Percentiles rank a stretch among this genome's conserved stretches.
phyloP scores from a whole-genome alignment of 2,888 invertebrate genomes.

The Habroteleia sp. region DNA sequence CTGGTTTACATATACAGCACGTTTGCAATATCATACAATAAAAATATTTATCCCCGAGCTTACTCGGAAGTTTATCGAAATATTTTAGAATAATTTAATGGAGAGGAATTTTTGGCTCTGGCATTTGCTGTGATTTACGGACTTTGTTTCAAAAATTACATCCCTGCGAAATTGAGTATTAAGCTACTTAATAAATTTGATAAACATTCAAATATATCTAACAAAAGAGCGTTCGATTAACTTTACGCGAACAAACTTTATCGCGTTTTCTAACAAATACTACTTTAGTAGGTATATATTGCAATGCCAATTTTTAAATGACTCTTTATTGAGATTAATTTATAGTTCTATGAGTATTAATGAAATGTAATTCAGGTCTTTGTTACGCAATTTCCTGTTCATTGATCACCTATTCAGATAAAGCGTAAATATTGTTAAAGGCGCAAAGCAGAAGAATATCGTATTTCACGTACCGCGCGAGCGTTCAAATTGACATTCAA shows the following conservation, averaged over 20 bases:
- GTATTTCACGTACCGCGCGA: slow-evolving; percentile 32
- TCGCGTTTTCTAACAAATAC: too few species aligned
- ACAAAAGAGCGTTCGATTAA: too few species aligned
- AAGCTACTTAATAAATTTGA: too few species aligned
- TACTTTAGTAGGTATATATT: too few species aligned
- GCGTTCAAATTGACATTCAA: slow-evolving; percentile 52
- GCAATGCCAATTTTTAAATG: too few species aligned
- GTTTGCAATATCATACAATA: slow-evolving; percentile 58
- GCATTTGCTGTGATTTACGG: slow-evolving; percentile 8
- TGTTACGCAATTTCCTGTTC: slow-evolving; percentile 16
- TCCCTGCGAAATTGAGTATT: too few species aligned
- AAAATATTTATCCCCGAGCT: slow-evolving; percentile 51
- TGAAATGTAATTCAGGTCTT: slow-evolving; percentile 18
- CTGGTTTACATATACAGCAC: slow-evolving; percentile 41
- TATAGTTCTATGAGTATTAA: slow-evolving; percentile 4
- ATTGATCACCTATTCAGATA: slow-evolving; percentile 43
- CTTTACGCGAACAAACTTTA: too few species aligned
- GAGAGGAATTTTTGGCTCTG: slow-evolving; percentile 32
- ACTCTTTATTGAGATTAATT: not conserved
- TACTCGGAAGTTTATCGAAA: slow-evolving; percentile 37
- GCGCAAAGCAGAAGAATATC: slow-evolving; percentile 47
- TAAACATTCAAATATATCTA: too few species aligned
- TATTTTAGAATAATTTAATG: slow-evolving; percentile 46
- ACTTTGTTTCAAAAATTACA: slow-evolving; percentile 21
- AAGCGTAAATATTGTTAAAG: slow-evolving; percentile 46